Percentiles rank a stretch among this genome's conserved stretches.
These are phyloP conservation scores for Crepidodera aurea DNA, from an alignment of 2,888 invertebrate genomes.

Conservation along the genomic window DNA sequence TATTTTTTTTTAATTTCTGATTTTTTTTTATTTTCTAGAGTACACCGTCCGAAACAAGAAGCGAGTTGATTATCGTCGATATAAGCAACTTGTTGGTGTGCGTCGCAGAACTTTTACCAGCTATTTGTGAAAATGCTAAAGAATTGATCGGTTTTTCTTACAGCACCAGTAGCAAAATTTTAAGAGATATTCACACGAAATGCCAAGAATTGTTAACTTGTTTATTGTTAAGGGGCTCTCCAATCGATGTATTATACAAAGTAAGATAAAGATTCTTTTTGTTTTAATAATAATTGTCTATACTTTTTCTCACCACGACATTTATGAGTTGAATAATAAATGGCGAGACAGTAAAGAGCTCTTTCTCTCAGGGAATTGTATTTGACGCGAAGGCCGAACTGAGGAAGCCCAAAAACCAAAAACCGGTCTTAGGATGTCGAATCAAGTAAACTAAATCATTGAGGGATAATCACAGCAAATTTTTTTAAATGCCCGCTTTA, in stretches of 20 bases:
- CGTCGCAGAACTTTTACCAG: slow-evolving; percentile 75
- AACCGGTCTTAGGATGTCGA: no score
- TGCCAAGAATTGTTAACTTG: slow-evolving; percentile 81
- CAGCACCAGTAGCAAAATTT: slow-evolving; percentile 70
- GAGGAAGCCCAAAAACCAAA: no score
- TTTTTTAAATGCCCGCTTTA: no score
- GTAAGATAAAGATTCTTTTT: slow-evolving; percentile 58
- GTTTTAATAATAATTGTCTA: not conserved
- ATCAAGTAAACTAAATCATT: no score
- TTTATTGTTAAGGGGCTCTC: slow-evolving; percentile 76
- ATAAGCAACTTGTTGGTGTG: slow-evolving; percentile 80
- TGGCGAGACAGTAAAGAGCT: no score
- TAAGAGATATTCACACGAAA: slow-evolving; percentile 84
- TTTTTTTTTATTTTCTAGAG: slow-evolving; percentile 64
- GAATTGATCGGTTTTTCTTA: slow-evolving; percentile 69
- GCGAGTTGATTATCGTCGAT: slow-evolving; percentile 72
- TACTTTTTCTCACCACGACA: no score
- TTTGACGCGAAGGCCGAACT: no score
- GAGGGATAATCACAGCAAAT: no score
- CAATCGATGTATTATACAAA: slow-evolving; percentile 79
- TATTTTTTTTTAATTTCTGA: no score
- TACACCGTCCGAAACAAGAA: slow-evolving; percentile 68
- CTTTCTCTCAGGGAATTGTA: no score
- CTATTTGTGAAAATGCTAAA: slow-evolving; percentile 71
- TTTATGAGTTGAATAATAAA: no score